phyloP scores from a whole-genome alignment of 2,888 invertebrate species.

The Stenchaetothrips biformis region DNA sequence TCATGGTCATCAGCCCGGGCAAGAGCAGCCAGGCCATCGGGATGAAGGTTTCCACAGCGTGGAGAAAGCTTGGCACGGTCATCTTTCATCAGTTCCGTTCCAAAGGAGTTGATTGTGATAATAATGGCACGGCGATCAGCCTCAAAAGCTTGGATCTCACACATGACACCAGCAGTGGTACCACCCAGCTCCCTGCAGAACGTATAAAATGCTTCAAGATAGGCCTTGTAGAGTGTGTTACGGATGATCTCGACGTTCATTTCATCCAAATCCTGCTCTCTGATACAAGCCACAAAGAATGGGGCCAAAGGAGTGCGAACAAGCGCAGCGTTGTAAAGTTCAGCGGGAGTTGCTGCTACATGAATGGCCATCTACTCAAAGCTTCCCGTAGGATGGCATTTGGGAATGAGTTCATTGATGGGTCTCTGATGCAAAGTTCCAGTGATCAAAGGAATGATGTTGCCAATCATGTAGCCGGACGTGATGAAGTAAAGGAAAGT shows the following conservation, averaged over 20 bases:
- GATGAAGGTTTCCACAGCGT: slow-evolving; percentile 91
- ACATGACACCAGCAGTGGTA: slow-evolving; percentile 97
- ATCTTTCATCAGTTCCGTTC: slow-evolving; percentile 96
- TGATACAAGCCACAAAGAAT: slow-evolving; percentile 99
- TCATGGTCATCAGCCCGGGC: slow-evolving; percentile 98
- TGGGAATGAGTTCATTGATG: slow-evolving; percentile 94
- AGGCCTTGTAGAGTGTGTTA: no score
- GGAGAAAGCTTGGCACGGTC: slow-evolving; percentile 96
- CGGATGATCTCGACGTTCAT: slow-evolving; percentile 99
- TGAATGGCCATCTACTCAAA: slow-evolving; percentile 99
- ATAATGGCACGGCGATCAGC: slow-evolving; percentile 98
- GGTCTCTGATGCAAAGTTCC: no score
- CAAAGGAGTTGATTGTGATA: slow-evolving; percentile 99
- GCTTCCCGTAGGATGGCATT: slow-evolving; percentile 97
- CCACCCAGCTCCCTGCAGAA: slow-evolving; percentile 95
- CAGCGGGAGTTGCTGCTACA: slow-evolving; percentile 33
- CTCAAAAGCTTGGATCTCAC: slow-evolving; percentile 98
- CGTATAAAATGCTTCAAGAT: slow-evolving; percentile 90
- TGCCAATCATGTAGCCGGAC: slow-evolving; percentile 99
- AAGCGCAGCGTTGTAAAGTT: no score
- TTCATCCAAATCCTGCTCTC: slow-evolving; percentile 99
- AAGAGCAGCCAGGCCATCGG: no score
- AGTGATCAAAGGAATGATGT: slow-evolving; percentile 95
- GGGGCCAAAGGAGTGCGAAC: slow-evolving; percentile 65
- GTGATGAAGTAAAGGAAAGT: slow-evolving; percentile 99